phyloP scores from a whole-genome alignment of 2,113 vertebrate genomes.

The Amazona guildingii region DNA sequence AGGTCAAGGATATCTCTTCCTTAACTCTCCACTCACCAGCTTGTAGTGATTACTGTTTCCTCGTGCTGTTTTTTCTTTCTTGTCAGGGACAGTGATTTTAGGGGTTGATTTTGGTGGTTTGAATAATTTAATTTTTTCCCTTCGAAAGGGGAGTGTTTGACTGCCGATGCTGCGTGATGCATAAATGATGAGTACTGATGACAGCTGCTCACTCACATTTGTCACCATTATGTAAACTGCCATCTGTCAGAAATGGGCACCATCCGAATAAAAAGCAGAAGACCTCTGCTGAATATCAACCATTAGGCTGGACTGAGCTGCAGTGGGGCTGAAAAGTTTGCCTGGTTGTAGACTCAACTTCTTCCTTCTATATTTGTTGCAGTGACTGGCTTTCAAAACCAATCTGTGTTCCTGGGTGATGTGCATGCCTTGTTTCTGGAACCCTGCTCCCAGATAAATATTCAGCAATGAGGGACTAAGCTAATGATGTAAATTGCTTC shows the following conservation, averaged over 20 bases:
- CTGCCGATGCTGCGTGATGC: not conserved
- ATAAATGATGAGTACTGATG: conserved; percentile 23
- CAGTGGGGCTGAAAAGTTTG: not conserved
- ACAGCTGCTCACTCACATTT: conserved; percentile 60
- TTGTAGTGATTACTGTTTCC: not conserved
- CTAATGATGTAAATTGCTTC: not conserved
- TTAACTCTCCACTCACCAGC: not conserved
- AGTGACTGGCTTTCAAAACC: not conserved
- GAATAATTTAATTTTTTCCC: not conserved
- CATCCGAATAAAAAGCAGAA: not conserved
- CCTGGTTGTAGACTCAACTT: not conserved
- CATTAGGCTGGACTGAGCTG: not conserved
- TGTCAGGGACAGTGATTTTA: not conserved
- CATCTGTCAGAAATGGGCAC: conserved; percentile 21
- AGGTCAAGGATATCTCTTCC: not conserved
- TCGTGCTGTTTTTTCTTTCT: conserved; percentile 21
- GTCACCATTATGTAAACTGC: conserved; percentile 52
- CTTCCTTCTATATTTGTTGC: not conserved
- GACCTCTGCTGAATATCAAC: not conserved
- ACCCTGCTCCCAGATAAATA: not conserved
- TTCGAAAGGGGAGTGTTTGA: not conserved
- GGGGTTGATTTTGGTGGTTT: not conserved
- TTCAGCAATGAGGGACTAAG: not conserved
- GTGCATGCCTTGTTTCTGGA: not conserved
- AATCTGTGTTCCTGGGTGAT: not conserved